phyloP scores from a whole-genome alignment of 2,113 vertebrate genomes.

The Sebastes schlegelii region DNA sequence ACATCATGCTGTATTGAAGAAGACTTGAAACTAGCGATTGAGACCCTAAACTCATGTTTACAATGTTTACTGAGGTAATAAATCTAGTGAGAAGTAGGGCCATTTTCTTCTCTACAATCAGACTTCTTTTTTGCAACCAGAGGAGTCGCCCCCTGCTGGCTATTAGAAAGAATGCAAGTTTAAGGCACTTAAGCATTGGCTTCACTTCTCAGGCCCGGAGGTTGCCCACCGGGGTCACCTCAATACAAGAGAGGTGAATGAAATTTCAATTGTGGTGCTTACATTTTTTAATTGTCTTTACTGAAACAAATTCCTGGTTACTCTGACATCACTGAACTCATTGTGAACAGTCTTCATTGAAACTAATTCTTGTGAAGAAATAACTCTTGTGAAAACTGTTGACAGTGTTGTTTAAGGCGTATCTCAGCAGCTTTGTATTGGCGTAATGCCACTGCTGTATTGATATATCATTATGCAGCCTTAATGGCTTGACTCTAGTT shows the following conservation, averaged over 20 bases:
- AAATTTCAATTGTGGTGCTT: neutral
- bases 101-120: too few relatives aligned
- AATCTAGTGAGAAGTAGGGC: too few relatives aligned
- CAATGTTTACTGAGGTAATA: too few relatives aligned
- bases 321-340: neutral
- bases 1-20: too few relatives aligned
- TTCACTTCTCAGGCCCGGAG: too few relatives aligned
- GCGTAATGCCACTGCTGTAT: conserved; percentile 7
- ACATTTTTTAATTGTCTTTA: neutral
- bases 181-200: too few relatives aligned
- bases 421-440: neutral
- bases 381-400: neutral
- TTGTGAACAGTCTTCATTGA: neutral
- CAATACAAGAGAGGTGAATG: neutral
- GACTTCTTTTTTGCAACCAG: too few relatives aligned
- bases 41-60: too few relatives aligned
- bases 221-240: too few relatives aligned
- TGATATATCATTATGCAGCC: conserved; percentile 21
- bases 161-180: too few relatives aligned
- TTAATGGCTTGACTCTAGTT: neutral
- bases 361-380: neutral
- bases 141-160: too few relatives aligned
- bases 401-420: conserved; percentile 1
- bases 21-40: too few relatives aligned
- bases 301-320: neutral